Conservation (phyloP, 2,113 vertebrate genomes). For the Pollimyrus isidori region DNA sequence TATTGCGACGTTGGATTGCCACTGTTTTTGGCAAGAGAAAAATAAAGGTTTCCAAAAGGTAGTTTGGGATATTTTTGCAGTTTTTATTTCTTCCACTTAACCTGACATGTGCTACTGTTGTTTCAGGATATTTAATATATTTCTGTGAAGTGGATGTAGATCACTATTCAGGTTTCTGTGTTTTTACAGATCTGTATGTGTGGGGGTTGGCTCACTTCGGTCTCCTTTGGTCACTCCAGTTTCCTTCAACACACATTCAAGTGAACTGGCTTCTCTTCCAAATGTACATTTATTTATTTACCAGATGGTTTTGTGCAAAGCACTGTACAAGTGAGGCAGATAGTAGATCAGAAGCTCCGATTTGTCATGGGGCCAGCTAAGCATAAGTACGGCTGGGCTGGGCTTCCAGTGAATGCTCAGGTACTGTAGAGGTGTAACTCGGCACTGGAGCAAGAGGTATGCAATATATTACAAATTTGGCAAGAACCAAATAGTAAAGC, state of each 20-base stretch:
- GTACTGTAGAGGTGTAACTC: neutral
- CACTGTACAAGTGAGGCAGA: neutral
- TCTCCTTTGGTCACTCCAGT: neutral
- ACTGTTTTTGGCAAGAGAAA: slow-evolving; percentile 14
- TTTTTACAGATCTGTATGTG: neutral
- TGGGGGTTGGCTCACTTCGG: neutral
- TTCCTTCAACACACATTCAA: neutral
- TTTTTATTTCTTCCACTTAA: neutral
- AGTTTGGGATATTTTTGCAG: neutral
- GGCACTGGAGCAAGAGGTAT: neutral
- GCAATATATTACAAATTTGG: neutral
- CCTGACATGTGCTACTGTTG: neutral
- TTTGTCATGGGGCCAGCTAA: neutral
- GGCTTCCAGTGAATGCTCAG: neutral
- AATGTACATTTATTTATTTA: neutral
- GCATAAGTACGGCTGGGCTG: neutral
- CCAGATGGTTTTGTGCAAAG: neutral
- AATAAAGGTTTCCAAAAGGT: slow-evolving; percentile 14
- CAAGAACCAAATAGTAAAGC: neutral
- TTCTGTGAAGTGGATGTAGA: neutral
- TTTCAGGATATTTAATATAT: neutral
- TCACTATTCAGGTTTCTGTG: neutral
- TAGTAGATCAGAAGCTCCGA: neutral
- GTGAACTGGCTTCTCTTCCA: neutral
- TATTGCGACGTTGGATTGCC: neutral